A percentile compares a stretch with the other conserved stretches of the same genome.
phyloP scores from a whole-genome alignment of 2,113 vertebrate genomes.

The Hyaena hyaena region DNA sequence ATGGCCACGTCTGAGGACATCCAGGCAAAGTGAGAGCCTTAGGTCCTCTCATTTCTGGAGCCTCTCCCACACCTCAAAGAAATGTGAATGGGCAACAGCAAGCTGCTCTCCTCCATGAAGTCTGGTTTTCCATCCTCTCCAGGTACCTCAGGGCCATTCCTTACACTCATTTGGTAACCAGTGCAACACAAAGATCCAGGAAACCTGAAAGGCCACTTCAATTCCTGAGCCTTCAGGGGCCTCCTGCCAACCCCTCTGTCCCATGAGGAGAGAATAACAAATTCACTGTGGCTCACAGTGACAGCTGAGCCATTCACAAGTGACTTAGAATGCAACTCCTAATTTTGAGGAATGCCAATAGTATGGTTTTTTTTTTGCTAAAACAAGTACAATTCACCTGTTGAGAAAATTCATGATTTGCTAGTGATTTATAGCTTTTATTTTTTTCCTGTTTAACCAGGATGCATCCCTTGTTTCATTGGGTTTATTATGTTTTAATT shows the following conservation, averaged over 20 bases:
- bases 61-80: neutral
- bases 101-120: neutral
- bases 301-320: neutral
- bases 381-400: neutral
- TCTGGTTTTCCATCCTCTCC: neutral
- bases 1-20: neutral
- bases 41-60: neutral
- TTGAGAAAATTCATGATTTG: conserved; percentile 53
- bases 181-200: accelerated
- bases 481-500: conserved; percentile 75
- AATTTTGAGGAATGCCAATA: neutral
- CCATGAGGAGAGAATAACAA: accelerated
- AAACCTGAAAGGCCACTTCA: accelerated
- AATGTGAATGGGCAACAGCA: neutral
- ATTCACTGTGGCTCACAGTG: neutral
- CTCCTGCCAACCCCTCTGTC: neutral
- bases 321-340: neutral
- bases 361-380: neutral
- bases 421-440: conserved; percentile 66
- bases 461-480: conserved; percentile 65
- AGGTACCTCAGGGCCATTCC: accelerated
- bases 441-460: conserved; percentile 63
- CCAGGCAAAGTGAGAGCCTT: neutral
- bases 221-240: neutral
- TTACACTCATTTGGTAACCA: neutral